These are phyloP conservation scores for Lordiphosa mommai DNA, from an alignment of 1,140 invertebrate species.

Conservation along the genomic window DNA sequence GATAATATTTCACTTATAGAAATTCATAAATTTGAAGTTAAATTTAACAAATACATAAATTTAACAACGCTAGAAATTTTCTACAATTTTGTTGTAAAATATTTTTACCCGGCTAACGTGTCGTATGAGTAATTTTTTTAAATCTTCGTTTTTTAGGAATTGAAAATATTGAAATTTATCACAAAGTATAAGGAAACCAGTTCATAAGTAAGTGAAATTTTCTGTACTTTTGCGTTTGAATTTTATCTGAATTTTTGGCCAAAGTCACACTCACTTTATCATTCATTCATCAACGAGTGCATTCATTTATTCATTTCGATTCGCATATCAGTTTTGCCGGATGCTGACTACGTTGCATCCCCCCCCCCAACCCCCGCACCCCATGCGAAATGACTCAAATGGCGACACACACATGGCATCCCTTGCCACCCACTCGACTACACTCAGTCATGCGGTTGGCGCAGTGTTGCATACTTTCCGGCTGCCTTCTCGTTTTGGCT, in stretches of 20 bases:
- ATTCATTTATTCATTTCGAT: constrained; percentile 9
- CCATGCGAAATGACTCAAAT: constrained; percentile 48
- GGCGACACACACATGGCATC: constrained; percentile 22
- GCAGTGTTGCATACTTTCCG: constrained; percentile 68
- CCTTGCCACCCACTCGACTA: constrained; percentile 1
- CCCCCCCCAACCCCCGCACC: not conserved
- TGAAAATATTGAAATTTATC: too few species aligned
- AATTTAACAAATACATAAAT: too few species aligned
- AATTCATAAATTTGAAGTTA: too few species aligned
- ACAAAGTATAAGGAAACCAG: too few species aligned
- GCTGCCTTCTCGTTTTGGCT: constrained; percentile 26
- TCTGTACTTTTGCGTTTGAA: too few species aligned
- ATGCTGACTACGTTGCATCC: not conserved
- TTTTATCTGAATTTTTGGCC: constrained; percentile 19
- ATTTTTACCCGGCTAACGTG: too few species aligned
- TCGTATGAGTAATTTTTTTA: too few species aligned
- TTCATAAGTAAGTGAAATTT: too few species aligned
- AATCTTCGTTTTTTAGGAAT: too few species aligned
- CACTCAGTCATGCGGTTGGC: constrained; percentile 52
- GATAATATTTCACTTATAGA: too few species aligned
- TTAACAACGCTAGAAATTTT: too few species aligned
- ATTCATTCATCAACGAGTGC: not conserved
- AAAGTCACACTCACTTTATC: not conserved
- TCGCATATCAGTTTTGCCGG: not conserved
- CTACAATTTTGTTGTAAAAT: too few species aligned